phyloP scores from a whole-genome alignment of 2,888 invertebrate genomes.

The Sarcophaga variegata region DNA sequence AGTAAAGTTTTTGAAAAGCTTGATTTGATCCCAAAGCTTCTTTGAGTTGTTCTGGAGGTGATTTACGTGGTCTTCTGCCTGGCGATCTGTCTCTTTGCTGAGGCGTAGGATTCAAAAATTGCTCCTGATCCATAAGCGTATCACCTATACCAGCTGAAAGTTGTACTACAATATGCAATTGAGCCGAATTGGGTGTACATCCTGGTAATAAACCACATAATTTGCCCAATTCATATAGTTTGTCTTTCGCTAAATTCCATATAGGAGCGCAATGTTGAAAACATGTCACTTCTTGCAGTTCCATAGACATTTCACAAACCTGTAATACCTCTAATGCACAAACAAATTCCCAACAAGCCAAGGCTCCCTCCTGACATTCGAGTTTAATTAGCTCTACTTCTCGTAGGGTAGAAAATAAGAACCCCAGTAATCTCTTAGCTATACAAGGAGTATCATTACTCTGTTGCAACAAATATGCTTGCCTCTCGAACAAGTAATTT shows the following conservation, averaged over 20 bases:
- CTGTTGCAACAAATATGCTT: slow-evolving; percentile 89
- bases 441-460: slow-evolving; percentile 84
- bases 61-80: slow-evolving; percentile 81
- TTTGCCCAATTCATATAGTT: slow-evolving; percentile 89
- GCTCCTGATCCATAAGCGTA: slow-evolving; percentile 83
- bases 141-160: slow-evolving; percentile 96
- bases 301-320: slow-evolving; percentile 88
- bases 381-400: slow-evolving; percentile 92
- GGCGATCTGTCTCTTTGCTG: slow-evolving; percentile 82
- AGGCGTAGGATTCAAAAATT: slow-evolving; percentile 78
- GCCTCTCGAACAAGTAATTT: slow-evolving; percentile 96
- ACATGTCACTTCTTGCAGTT: slow-evolving; percentile 87
- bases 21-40: slow-evolving; percentile 95
- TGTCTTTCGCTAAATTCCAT: slow-evolving; percentile 94
- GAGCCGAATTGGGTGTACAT: slow-evolving; percentile 90
- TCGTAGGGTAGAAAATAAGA: slow-evolving; percentile 93
- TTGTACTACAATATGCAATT: slow-evolving; percentile 94
- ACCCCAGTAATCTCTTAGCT: slow-evolving; percentile 93
- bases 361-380: slow-evolving; percentile 89
- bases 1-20: slow-evolving; percentile 93
- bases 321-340: slow-evolving; percentile 94
- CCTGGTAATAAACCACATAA: slow-evolving; percentile 95
- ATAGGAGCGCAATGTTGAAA: slow-evolving; percentile 92
- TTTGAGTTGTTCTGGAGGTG: slow-evolving; percentile 91
- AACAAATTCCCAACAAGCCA: slow-evolving; percentile 96